phyloP scores from a whole-genome alignment of 2,113 vertebrate genomes.

The Saguinus midas region DNA sequence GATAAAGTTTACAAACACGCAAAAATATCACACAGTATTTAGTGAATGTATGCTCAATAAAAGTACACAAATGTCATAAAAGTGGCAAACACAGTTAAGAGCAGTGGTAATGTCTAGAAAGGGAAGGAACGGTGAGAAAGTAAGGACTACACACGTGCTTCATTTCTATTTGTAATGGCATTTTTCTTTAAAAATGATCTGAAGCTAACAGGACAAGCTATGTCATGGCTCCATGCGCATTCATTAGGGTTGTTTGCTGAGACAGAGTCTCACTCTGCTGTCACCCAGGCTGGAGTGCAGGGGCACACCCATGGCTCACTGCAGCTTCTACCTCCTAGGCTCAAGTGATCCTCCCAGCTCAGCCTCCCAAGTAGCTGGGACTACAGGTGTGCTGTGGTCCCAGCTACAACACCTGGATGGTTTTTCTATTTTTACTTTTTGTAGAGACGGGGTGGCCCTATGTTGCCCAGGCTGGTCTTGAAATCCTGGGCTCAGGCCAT shows the following conservation, averaged over 20 bases:
- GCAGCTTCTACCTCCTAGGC: no score
- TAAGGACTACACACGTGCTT: neutral
- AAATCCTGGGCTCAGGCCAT: no score
- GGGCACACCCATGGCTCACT: no score
- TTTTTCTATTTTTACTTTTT: no score
- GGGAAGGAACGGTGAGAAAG: neutral
- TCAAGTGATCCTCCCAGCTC: no score
- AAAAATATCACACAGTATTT: neutral
- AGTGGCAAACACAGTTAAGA: neutral
- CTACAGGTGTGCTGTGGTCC: no score
- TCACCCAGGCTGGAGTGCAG: no score
- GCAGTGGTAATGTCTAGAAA: neutral
- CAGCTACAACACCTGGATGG: no score
- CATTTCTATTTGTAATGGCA: neutral
- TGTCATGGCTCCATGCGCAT: neutral
- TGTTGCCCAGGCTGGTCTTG: no score
- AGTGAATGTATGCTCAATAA: neutral
- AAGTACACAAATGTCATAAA: neutral
- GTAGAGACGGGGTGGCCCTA: no score
- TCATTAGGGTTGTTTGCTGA: neutral
- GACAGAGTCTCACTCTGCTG: no score
- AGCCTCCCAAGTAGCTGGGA: no score
- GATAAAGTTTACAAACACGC: neutral
- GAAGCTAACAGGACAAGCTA: neutral
- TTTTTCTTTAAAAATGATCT: neutral